Conservation (phyloP, 2,888 invertebrate species). For the Podotricha telesiphe region DNA sequence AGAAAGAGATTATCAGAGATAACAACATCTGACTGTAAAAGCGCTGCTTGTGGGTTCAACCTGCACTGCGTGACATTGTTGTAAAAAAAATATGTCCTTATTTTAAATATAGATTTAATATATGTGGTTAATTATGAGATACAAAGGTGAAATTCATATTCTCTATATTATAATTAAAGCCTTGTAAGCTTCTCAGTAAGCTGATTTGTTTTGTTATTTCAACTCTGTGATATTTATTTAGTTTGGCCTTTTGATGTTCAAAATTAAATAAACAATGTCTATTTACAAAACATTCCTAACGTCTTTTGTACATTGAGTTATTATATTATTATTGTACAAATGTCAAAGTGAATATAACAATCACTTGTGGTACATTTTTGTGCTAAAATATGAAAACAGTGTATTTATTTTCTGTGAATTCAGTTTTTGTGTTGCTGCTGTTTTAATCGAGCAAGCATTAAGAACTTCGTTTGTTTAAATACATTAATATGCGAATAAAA, state of each 20-base stretch:
- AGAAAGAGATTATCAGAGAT: too few relatives aligned
- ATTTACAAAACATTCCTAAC: neutral
- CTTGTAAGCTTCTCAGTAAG: constrained; percentile 9
- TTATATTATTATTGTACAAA: constrained; percentile 2
- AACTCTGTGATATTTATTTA: neutral
- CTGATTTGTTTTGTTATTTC: constrained; percentile 5
- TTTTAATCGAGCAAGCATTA: too few relatives aligned
- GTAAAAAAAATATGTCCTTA: too few relatives aligned
- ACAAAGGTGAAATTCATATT: constrained; percentile 2
- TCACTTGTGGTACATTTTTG: neutral
- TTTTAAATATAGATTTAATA: neutral
- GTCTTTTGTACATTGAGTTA: neutral
- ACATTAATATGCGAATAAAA: too few relatives aligned
- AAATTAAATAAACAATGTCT: constrained; percentile 10
- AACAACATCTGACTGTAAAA: too few relatives aligned
- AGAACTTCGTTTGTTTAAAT: too few relatives aligned
- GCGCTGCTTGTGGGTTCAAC: too few relatives aligned
- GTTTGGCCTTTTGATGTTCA: constrained; percentile 2
- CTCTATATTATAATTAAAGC: neutral
- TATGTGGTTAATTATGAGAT: neutral
- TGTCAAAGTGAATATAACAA: neutral
- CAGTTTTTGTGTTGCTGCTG: neutral
- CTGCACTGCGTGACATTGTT: too few relatives aligned
- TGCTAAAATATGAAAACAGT: neutral
- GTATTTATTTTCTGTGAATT: neutral